phyloP scores from a whole-genome alignment of 2,113 vertebrate genomes.

The Myotis brandtii region DNA sequence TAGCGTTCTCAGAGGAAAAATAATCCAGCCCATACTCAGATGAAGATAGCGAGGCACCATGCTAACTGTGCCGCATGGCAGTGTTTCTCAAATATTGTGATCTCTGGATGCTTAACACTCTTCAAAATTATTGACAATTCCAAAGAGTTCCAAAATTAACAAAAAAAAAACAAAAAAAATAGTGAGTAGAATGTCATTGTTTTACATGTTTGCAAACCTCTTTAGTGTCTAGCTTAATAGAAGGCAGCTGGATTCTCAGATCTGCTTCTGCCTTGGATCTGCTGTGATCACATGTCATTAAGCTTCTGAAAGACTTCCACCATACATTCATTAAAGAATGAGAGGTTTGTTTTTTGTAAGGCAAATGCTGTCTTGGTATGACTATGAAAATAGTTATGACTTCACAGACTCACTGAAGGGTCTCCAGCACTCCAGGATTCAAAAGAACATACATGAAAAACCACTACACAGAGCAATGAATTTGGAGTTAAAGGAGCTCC shows the following conservation, averaged over 20 bases:
- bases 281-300: not conserved
- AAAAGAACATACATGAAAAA: not conserved
- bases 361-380: not conserved
- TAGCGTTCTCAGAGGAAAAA: not conserved
- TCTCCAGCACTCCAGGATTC: not conserved
- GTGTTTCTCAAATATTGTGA: not conserved
- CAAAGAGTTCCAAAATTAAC: not conserved
- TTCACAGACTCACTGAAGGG: not conserved
- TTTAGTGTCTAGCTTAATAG: not conserved
- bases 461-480: not conserved
- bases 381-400: not conserved
- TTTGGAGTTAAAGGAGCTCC: not conserved
- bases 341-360: not conserved
- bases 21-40: not conserved
- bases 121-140: not conserved
- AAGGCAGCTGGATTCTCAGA: constrained; percentile 19
- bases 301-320: not conserved
- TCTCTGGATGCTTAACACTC: not conserved
- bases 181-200: constrained; percentile 11
- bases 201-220: constrained; percentile 47
- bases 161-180: not conserved
- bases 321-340: not conserved
- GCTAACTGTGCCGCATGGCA: not conserved
- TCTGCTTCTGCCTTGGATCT: not conserved
- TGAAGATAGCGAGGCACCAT: not conserved